These are phyloP conservation scores for Stenotaenia linearis DNA, from an alignment of 2,888 invertebrate species.

Conservation along the genomic window DNA sequence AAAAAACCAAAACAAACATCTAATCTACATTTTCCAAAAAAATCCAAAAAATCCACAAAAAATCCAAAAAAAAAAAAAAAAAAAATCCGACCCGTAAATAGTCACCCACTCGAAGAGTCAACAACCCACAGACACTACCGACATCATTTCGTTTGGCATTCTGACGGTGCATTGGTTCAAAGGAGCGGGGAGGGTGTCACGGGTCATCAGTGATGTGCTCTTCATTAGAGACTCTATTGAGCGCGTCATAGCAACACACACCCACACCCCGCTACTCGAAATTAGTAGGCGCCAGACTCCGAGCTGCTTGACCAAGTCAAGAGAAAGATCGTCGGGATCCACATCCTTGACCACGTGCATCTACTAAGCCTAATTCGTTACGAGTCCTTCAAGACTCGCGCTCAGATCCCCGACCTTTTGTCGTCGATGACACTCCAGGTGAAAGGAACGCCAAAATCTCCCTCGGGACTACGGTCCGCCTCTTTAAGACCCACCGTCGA, in stretches of 20 bases:
- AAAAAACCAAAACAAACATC: too few relatives aligned
- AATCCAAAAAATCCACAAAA: too few relatives aligned
- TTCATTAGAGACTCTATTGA: constrained; percentile 21
- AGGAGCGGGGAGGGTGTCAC: not conserved
- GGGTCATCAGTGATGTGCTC: constrained; percentile 26
- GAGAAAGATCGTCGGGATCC: not conserved
- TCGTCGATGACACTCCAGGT: constrained; percentile 21
- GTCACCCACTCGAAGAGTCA: not conserved
- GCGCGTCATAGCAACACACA: constrained; percentile 20
- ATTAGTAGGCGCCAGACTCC: not conserved
- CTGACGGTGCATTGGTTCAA: not conserved
- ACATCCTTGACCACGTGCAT: constrained; percentile 18
- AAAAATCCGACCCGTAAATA: not conserved
- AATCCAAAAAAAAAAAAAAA: not conserved
- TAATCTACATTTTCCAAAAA: not conserved
- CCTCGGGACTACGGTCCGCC: not conserved
- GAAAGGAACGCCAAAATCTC: constrained; percentile 14
- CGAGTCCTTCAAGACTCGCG: not conserved
- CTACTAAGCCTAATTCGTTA: constrained; percentile 3
- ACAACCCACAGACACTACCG: not conserved
- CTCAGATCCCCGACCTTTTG: constrained; percentile 22
- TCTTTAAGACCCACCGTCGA: constrained; percentile 18
- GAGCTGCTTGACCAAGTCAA: not conserved
- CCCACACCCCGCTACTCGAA: not conserved
- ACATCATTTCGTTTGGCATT: not conserved